Conservation (phyloP, 2,113 vertebrate genomes). For the Hyaena hyaena region DNA sequence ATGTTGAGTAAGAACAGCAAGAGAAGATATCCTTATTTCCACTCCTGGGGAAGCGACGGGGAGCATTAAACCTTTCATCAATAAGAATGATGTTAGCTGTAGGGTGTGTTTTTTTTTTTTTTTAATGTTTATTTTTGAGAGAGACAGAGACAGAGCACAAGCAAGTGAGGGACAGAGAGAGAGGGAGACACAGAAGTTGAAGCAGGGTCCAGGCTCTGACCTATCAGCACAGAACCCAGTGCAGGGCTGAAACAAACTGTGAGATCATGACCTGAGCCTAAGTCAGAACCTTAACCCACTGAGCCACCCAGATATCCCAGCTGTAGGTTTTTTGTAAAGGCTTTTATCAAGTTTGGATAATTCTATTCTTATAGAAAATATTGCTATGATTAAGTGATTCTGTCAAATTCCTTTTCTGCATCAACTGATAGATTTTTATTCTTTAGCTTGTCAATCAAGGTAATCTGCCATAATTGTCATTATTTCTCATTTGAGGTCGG, state of each 20-base stretch:
- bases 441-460: neutral
- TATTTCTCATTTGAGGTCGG: neutral
- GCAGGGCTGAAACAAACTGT: too few species aligned
- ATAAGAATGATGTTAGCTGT: neutral
- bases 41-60: neutral
- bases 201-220: too few species aligned
- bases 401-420: neutral
- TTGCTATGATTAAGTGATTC: neutral
- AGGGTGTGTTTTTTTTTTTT: too few species aligned
- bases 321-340: neutral
- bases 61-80: neutral
- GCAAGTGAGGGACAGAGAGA: too few species aligned
- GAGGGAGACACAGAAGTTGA: too few species aligned
- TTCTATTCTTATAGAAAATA: neutral
- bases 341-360: neutral
- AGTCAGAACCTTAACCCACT: too few species aligned
- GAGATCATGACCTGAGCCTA: too few species aligned
- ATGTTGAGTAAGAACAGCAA: neutral
- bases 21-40: neutral
- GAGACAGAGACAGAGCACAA: too few species aligned
- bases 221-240: too few species aligned
- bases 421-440: neutral
- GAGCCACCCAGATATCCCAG: too few species aligned
- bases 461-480: neutral
- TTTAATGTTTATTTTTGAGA: too few species aligned